phyloP scores from a whole-genome alignment of 2,113 vertebrate species.

The Okapia johnstoni region DNA sequence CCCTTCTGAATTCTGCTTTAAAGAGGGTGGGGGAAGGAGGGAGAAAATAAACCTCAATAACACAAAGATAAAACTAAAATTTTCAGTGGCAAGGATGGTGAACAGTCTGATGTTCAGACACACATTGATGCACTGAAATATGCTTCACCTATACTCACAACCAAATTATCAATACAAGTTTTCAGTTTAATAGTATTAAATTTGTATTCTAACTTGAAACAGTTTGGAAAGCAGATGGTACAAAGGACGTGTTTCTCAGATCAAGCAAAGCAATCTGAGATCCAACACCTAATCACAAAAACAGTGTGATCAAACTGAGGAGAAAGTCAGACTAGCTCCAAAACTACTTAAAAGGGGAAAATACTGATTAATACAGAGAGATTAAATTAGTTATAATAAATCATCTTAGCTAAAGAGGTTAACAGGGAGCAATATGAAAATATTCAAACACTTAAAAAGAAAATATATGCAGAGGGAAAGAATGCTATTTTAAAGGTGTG shows the following conservation, averaged over 20 bases:
- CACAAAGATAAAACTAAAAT: constrained; percentile 16
- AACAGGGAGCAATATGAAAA: background rate
- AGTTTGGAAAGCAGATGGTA: constrained; percentile 15
- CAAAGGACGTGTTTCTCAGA: constrained; percentile 38
- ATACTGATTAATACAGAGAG: background rate
- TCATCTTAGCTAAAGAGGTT: background rate
- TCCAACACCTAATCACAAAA: background rate
- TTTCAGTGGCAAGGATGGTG: background rate
- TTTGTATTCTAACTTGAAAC: constrained; percentile 58
- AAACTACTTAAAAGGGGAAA: constrained; percentile 1
- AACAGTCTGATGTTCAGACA: background rate
- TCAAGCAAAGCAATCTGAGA: background rate
- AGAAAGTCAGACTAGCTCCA: background rate
- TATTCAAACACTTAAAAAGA: background rate
- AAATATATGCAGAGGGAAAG: constrained; percentile 29
- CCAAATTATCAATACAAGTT: background rate
- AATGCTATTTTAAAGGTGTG: constrained; percentile 39
- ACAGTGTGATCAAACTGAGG: background rate
- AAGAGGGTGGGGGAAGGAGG: background rate
- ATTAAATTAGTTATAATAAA: constrained; percentile 14
- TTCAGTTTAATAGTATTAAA: background rate
- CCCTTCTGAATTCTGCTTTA: constrained; percentile 13
- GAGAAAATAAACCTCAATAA: background rate
- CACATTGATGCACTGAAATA: background rate
- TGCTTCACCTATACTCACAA: constrained; percentile 20